Base-by-base conservation (phyloP, 1,140 invertebrate species). In the Sinella curviseta region DNA sequence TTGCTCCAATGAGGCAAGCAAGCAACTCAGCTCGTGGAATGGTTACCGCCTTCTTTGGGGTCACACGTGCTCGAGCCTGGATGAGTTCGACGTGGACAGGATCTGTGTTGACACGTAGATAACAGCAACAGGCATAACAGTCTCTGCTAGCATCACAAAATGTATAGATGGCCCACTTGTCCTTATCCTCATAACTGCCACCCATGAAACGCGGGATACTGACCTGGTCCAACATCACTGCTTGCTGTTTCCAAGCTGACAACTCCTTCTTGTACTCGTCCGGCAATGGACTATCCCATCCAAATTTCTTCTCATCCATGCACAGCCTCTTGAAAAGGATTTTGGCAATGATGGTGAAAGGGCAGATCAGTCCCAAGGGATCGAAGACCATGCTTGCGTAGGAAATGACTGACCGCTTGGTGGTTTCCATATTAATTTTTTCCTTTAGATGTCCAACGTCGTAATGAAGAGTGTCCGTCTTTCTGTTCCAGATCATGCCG, bases 81-180 rank as follows among this genome's bases (percentile, higher is more conserved):
- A 78, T 17, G 3, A 83, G 65, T 70, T 70, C 28, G 12, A 82
- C 74, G 1, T 17, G 17, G 0, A 79, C 70, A 36, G 17, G 31
- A 14, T 76, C 30, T 12, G 1, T 31, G 24, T 80, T 54, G 16
- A 36, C 31, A 1, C 82, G 74, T 1, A 82, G 20, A 54, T 78
- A 83, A 4, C 81, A 65, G 1, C 24, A 14, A 48, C 78, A 77
- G 16, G 73, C 78, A 60, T 82, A 84, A 8, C 8, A 8, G 12
- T 31, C 31, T 67, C 78, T 34, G 30, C 80, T 82, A 20, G 78
- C 83, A 77, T 84, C 83, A 28, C 26, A 77, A 48, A 84, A 83
- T 2, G 70, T 36, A 54, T 84, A 82, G 8, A 84, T 33, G 35
- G 54, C 74, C 1, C 74, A 54, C 12, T 33, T n/a, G 3, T 30